Conservation (phyloP, 2,888 invertebrate species). For the Ornithoptera alexandrae region DNA sequence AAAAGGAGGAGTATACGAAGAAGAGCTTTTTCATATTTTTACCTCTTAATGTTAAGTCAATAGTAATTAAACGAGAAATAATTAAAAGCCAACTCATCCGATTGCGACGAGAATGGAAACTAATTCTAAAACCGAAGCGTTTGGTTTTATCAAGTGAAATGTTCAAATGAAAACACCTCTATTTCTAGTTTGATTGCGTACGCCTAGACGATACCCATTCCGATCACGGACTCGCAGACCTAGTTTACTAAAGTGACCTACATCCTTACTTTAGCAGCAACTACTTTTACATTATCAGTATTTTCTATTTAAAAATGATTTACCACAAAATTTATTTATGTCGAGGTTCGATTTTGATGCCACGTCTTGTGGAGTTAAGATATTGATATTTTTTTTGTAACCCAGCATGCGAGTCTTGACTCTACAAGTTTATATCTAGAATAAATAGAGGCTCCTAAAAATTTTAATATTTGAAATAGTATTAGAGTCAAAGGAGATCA, state of each 20-base stretch:
- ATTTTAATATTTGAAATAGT: too few species aligned
- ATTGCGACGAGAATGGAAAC: conserved; percentile 7
- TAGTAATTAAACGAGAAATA: conserved; percentile 5
- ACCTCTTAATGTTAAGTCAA: conserved; percentile 4
- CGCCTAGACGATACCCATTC: conserved; percentile 11
- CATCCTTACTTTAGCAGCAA: not conserved
- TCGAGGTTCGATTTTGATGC: too few species aligned
- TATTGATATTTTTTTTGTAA: too few species aligned
- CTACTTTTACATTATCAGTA: not conserved
- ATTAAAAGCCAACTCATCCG: not conserved
- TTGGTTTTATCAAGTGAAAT: conserved; percentile 17
- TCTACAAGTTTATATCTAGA: too few species aligned
- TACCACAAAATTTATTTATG: not conserved
- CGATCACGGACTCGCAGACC: conserved; percentile 1
- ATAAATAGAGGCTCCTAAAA: too few species aligned
- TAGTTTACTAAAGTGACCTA: conserved; percentile 11
- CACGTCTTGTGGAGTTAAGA: too few species aligned
- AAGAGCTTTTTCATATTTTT: not conserved
- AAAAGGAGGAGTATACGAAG: too few species aligned
- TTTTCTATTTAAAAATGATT: not conserved
- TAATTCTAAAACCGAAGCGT: conserved; percentile 15
- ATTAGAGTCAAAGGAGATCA: too few species aligned
- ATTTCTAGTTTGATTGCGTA: conserved; percentile 22
- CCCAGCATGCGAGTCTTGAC: too few species aligned
- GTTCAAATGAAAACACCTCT: conserved; percentile 24